Conservation (phyloP, 2,113 vertebrate genomes). For the Arvicanthis niloticus region DNA sequence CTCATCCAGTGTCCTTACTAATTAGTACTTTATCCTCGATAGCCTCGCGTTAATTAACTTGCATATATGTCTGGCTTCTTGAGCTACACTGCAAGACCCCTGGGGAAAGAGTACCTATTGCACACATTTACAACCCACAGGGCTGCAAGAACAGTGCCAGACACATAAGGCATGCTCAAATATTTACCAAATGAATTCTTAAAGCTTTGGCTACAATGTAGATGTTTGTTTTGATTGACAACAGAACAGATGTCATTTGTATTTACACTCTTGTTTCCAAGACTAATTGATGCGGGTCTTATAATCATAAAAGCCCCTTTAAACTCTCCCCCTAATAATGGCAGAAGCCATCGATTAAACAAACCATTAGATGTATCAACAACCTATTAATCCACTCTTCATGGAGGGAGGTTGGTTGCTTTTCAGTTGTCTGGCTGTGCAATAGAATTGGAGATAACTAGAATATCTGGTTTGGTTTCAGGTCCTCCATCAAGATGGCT, state of each 20-base stretch:
- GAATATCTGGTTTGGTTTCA: conserved; percentile 16
- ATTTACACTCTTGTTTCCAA: conserved; percentile 70
- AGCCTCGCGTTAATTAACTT: conserved; percentile 61
- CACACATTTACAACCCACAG: not conserved
- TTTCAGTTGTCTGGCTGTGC: conserved; percentile 39
- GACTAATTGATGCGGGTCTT: conserved; percentile 70
- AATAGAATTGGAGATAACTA: not conserved
- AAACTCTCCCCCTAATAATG: conserved; percentile 67
- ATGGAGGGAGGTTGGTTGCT: conserved; percentile 8
- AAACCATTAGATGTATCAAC: conserved; percentile 75
- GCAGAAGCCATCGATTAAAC: conserved; percentile 76
- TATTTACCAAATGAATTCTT: conserved; percentile 79
- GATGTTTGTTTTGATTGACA: conserved; percentile 73
- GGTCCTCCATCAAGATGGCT: not conserved
- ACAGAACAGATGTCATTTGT: conserved; percentile 60
- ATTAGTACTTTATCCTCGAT: conserved; percentile 28
- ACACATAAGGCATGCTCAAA: conserved; percentile 30
- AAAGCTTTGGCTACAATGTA: conserved; percentile 66
- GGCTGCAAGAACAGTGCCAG: not conserved
- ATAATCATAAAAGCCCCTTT: conserved; percentile 55
- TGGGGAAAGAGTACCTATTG: not conserved
- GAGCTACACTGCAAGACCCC: conserved; percentile 38
- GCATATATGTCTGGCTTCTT: not conserved
- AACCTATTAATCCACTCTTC: conserved; percentile 63
- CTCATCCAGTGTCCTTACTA: conserved; percentile 25